Conservation (phyloP, 2,113 vertebrate genomes). For the Datnioides undecimradiatus region DNA sequence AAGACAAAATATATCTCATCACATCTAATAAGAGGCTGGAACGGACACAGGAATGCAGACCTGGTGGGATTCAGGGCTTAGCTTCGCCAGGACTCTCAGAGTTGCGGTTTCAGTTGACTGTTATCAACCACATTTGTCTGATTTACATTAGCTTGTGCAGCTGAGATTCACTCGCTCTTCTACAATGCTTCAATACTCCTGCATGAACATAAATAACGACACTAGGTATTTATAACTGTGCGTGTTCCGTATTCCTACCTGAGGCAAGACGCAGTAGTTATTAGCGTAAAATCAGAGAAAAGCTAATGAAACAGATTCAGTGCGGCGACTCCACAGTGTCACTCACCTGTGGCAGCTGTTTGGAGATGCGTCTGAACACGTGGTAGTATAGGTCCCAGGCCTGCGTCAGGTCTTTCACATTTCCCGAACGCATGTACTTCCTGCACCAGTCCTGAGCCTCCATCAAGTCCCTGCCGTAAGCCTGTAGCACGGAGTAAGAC, state of each 20-base stretch:
- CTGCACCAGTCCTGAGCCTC: constrained; percentile 99
- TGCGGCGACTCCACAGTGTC: not conserved
- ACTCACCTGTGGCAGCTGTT: constrained; percentile 96
- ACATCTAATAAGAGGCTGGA: constrained; percentile 20
- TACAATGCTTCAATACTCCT: too few species aligned
- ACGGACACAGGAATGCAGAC: constrained; percentile 10
- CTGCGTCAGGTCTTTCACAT: constrained; percentile 97
- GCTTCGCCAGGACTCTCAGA: not conserved
- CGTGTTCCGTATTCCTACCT: not conserved
- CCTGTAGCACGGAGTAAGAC: constrained; percentile 80
- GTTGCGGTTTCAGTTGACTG: not conserved
- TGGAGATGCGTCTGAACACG: constrained; percentile 97
- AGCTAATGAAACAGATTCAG: not conserved
- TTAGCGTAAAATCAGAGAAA: not conserved
- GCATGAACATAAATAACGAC: too few species aligned
- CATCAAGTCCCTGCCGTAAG: constrained; percentile 97
- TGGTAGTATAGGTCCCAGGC: constrained; percentile 99
- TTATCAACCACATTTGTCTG: not conserved
- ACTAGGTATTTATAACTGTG: too few species aligned
- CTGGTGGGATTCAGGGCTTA: constrained; percentile 9
- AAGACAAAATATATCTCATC: constrained; percentile 39
- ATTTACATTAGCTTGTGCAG: not conserved
- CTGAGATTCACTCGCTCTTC: not conserved
- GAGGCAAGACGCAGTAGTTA: not conserved
- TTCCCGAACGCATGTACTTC: constrained; percentile 99